These are phyloP conservation scores for Vombatus ursinus DNA, from an alignment of 2,113 vertebrate species.

Conservation along the genomic window DNA sequence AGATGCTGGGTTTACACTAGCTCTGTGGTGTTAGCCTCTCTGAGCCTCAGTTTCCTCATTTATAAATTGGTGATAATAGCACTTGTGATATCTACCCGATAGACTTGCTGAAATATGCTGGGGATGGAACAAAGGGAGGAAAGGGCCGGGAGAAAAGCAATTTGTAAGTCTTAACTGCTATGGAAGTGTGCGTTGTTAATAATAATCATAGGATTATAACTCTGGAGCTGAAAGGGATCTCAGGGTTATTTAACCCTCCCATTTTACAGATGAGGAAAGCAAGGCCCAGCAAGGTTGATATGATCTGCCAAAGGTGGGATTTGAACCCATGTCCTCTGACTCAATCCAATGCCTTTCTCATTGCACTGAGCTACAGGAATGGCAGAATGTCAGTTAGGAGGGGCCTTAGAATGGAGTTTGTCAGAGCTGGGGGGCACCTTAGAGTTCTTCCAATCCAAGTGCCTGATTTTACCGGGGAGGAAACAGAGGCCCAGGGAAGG, in stretches of 20 bases:
- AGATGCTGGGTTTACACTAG: neutral
- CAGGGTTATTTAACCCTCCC: neutral
- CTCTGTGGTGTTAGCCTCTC: neutral
- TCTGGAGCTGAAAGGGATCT: neutral
- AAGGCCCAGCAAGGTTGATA: neutral
- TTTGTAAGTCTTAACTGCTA: neutral
- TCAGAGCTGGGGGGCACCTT: neutral
- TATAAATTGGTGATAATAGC: neutral
- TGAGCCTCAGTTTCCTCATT: neutral
- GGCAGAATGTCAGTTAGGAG: neutral
- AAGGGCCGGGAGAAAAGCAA: neutral
- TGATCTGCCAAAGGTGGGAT: neutral
- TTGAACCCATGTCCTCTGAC: neutral
- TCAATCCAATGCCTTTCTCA: neutral
- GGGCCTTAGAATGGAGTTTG: neutral
- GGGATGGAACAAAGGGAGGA: neutral
- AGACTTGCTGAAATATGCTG: neutral
- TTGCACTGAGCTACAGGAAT: neutral
- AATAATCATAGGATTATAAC: neutral
- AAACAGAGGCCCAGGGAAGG: neutral
- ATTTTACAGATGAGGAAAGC: neutral
- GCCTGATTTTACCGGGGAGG: neutral
- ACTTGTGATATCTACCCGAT: neutral
- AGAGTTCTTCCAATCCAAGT: neutral
- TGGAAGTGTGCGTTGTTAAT: neutral